These are phyloP conservation scores for Andrena dorsata DNA, from an alignment of 2,888 invertebrate genomes.

Conservation along the genomic window DNA sequence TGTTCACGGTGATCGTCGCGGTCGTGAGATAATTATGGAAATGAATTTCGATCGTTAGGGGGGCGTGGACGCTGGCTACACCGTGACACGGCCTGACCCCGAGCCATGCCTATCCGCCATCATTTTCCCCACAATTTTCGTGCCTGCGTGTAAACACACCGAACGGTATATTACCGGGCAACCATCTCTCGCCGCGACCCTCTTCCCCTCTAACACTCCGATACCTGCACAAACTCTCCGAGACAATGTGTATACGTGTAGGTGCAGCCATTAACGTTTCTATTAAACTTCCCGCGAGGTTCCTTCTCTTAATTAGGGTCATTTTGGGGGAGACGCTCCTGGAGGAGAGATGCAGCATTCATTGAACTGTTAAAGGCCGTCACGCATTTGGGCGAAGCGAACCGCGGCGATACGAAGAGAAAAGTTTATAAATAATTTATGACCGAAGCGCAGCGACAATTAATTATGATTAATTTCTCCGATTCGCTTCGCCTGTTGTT, in stretches of 20 bases:
- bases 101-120: slow-evolving; percentile 58
- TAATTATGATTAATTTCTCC: too few species aligned
- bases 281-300: neutral
- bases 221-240: slow-evolving; percentile 13
- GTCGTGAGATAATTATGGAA: slow-evolving; percentile 80
- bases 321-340: too few species aligned
- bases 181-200: neutral
- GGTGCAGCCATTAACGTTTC: neutral
- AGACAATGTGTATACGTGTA: slow-evolving; percentile 1
- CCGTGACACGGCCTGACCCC: slow-evolving; percentile 75
- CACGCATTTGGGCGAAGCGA: too few species aligned
- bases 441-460: too few species aligned
- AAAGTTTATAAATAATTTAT: too few species aligned
- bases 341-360: too few species aligned
- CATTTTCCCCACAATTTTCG: slow-evolving; percentile 71
- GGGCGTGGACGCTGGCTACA: slow-evolving; percentile 74
- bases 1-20: slow-evolving; percentile 53
- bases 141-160: slow-evolving; percentile 71
- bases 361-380: too few species aligned
- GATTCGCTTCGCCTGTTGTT: too few species aligned
- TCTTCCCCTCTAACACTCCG: slow-evolving; percentile 5
- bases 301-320: too few species aligned
- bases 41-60: slow-evolving; percentile 81
- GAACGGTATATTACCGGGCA: slow-evolving; percentile 64
- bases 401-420: too few species aligned